These are phyloP conservation scores for Eubucco bourcierii DNA, from an alignment of 2,113 vertebrate species.

Conservation along the genomic window DNA sequence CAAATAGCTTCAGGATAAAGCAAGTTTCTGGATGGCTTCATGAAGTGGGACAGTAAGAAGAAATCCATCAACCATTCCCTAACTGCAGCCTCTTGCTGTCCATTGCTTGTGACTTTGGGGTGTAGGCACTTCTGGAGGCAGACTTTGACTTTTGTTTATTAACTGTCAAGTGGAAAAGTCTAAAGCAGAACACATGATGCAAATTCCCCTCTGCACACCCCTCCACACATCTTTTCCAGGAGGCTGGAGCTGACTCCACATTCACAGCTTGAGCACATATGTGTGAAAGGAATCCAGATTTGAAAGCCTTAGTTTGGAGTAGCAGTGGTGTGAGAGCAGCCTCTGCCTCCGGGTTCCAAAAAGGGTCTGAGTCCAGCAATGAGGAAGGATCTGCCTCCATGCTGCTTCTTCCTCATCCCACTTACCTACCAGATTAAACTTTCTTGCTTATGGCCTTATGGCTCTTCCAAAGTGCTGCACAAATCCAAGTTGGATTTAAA, in stretches of 20 bases:
- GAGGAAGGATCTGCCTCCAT: background rate
- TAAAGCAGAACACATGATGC: background rate
- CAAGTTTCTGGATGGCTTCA: background rate
- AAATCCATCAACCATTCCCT: background rate
- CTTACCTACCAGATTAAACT: background rate
- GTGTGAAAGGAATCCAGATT: background rate
- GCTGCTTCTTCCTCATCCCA: background rate
- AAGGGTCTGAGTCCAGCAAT: background rate
- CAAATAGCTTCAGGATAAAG: background rate
- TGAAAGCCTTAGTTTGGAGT: background rate
- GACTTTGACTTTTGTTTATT: background rate
- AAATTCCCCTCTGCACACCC: background rate
- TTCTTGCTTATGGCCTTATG: accelerated
- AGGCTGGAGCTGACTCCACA: background rate
- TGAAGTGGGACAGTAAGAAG: background rate
- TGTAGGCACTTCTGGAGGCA: background rate
- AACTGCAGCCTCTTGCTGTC: background rate
- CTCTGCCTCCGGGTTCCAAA: background rate
- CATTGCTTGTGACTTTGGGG: background rate
- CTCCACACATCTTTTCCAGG: background rate
- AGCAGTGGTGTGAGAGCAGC: background rate
- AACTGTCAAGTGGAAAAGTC: background rate
- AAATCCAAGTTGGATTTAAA: background rate
- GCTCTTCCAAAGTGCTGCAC: background rate
- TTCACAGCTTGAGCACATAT: slow-evolving; percentile 48